Evolutionary conservation across 2,113 vertebrate genomes (phyloP).

Genomic region (Pteronura brasiliensis): DNA sequence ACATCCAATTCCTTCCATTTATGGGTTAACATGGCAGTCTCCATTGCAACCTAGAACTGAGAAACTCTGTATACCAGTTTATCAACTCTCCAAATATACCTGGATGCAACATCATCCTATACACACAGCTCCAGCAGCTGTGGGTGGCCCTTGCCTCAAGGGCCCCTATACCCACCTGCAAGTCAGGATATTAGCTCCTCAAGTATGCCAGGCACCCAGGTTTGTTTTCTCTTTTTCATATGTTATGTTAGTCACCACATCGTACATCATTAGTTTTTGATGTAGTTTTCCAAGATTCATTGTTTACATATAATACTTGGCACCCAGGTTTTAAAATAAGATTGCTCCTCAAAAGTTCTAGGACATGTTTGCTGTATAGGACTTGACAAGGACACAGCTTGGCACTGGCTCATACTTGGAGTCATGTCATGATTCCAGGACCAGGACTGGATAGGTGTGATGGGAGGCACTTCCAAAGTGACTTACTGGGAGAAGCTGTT

Average conservation of each 20-base stretch:
- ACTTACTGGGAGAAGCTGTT: neutral
- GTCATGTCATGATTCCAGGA: neutral
- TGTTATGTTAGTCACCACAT: no score
- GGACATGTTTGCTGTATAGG: neutral
- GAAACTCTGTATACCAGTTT: neutral
- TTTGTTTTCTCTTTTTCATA: no score
- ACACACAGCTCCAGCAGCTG: neutral
- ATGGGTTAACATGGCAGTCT: neutral
- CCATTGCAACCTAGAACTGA: neutral
- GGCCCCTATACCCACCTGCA: no score
- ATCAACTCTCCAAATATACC: neutral
- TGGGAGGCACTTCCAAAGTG: neutral
- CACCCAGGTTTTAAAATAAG: no score
- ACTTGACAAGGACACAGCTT: neutral
- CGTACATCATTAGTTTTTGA: no score
- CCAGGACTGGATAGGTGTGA: accelerated
- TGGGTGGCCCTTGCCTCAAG: neutral
- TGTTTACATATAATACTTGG: no score
- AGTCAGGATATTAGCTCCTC: neutral
- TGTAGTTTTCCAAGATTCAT: no score
- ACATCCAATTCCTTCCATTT: neutral
- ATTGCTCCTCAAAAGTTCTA: neutral
- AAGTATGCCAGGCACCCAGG: no score
- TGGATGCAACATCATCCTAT: neutral
- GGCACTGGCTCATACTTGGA: neutral